Conservation (phyloP, 2,888 invertebrate species). For the Helleia helle region DNA sequence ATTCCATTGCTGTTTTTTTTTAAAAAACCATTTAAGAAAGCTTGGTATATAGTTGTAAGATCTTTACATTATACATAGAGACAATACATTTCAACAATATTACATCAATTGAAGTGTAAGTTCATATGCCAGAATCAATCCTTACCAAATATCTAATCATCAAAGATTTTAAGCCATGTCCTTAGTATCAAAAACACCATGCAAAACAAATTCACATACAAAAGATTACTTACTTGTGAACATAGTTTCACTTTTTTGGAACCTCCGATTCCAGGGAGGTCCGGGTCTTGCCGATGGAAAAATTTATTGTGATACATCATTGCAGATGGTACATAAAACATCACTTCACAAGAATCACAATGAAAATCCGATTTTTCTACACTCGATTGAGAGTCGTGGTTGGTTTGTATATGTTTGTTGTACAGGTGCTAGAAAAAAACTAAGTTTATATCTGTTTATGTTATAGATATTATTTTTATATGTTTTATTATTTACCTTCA, state of each 20-base stretch:
- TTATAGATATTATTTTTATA: too few relatives aligned
- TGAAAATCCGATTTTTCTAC: slow-evolving; percentile 34
- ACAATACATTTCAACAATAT: too few relatives aligned
- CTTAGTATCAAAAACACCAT: too few relatives aligned
- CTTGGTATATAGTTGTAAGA: too few relatives aligned
- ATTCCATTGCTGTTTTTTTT: too few relatives aligned
- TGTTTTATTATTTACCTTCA: slow-evolving; percentile 75
- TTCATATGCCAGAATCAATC: too few relatives aligned
- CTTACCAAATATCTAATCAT: background rate
- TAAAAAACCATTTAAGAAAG: too few relatives aligned
- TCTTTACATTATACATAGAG: too few relatives aligned
- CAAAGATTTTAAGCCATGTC: too few relatives aligned
- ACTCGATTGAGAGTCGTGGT: slow-evolving; percentile 42
- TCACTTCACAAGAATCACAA: slow-evolving; percentile 72
- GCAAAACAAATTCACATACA: too few relatives aligned
- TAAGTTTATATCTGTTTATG: background rate
- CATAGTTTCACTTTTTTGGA: slow-evolving; percentile 53
- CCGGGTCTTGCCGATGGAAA: slow-evolving; percentile 57
- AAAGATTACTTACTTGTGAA: slow-evolving; percentile 37
- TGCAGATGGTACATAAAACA: slow-evolving; percentile 71
- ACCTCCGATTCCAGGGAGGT: slow-evolving; percentile 47
- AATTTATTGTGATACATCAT: slow-evolving; percentile 74
- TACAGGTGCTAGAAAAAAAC: slow-evolving; percentile 64
- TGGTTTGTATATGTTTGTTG: slow-evolving; percentile 70
- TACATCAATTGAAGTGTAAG: too few relatives aligned